Conservation (phyloP, 2,888 invertebrate genomes). For the Chaetogeoica ovagalla region DNA sequence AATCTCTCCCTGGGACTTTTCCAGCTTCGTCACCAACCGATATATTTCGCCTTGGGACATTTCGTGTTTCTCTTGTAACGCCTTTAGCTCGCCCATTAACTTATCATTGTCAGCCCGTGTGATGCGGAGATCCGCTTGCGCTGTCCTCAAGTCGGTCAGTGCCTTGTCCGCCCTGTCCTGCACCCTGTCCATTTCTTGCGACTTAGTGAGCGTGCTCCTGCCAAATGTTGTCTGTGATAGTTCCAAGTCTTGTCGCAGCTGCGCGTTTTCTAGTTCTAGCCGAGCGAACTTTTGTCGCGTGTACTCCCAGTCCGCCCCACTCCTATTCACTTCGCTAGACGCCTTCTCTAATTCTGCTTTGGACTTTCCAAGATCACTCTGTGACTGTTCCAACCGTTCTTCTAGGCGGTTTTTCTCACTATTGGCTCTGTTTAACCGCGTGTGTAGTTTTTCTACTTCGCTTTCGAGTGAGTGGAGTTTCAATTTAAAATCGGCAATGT, state of each 20-base stretch:
- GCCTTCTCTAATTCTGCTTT: slow-evolving; percentile 92
- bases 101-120: slow-evolving; percentile 90
- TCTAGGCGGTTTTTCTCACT: slow-evolving; percentile 89
- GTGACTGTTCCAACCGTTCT: slow-evolving; percentile 87
- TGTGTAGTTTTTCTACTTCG: slow-evolving; percentile 85
- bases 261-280: slow-evolving; percentile 86
- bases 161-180: slow-evolving; percentile 86
- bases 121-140: slow-evolving; percentile 86
- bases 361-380: slow-evolving; percentile 90
- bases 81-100: slow-evolving; percentile 78
- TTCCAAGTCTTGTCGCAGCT: slow-evolving; percentile 82
- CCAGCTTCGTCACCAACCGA: slow-evolving; percentile 87
- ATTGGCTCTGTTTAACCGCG: slow-evolving; percentile 83
- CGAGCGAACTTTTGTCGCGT: slow-evolving; percentile 81
- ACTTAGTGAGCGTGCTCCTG: slow-evolving; percentile 77
- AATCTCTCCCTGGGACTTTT: slow-evolving; percentile 93
- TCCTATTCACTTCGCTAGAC: slow-evolving; percentile 84
- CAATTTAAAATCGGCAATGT: slow-evolving; percentile 93
- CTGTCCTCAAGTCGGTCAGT: slow-evolving; percentile 79
- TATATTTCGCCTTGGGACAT: slow-evolving; percentile 95
- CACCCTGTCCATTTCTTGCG: slow-evolving; percentile 79
- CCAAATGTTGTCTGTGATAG: slow-evolving; percentile 82
- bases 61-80: slow-evolving; percentile 87
- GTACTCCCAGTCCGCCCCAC: slow-evolving; percentile 86
- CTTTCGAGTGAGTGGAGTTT: slow-evolving; percentile 88